Conservation (phyloP, 2,113 vertebrate species). For the Tychaedon coryphoeus region DNA sequence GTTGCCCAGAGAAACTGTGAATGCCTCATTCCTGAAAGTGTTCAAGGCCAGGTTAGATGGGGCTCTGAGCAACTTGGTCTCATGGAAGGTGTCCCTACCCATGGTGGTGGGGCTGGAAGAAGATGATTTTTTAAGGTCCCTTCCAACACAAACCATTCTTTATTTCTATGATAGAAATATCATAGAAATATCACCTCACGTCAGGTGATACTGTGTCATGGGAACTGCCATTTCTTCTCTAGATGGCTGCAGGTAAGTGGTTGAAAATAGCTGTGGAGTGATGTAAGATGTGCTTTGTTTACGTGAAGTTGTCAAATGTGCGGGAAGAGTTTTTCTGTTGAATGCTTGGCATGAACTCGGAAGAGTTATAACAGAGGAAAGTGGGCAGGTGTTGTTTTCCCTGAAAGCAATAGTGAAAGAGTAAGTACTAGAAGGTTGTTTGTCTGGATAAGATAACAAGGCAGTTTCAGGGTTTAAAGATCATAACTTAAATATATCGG, state of each 20-base stretch:
- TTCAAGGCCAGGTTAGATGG: background rate
- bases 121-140: background rate
- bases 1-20: background rate
- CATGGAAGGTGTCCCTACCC: background rate
- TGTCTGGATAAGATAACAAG: background rate
- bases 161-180: background rate
- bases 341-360: background rate
- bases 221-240: background rate
- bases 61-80: background rate
- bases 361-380: background rate
- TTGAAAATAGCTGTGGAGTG: background rate
- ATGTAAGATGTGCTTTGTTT: background rate
- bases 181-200: background rate
- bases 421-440: background rate
- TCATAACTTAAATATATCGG: background rate
- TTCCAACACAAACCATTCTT: background rate
- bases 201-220: background rate
- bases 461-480: constrained; percentile 7
- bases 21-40: background rate
- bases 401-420: constrained; percentile 4
- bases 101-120: background rate
- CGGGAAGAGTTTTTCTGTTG: background rate
- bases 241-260: background rate
- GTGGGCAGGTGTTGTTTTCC: background rate
- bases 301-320: background rate